Percentiles rank a stretch among this genome's conserved stretches.
Conservation (phyloP, 2,888 invertebrate genomes). For the Bhutanitis thaidina region DNA sequence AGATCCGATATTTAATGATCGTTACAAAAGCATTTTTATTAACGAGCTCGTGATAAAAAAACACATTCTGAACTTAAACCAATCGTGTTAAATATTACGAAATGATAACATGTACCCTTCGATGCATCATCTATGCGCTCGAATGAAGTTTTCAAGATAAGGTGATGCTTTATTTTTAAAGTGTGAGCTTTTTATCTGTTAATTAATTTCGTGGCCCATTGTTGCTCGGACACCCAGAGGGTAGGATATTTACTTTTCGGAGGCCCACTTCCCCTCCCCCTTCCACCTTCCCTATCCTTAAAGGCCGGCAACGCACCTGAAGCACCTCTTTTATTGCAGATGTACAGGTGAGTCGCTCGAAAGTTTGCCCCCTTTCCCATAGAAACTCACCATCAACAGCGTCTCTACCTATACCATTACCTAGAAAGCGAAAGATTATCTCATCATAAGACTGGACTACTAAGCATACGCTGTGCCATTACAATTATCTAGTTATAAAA, state of each 20-base stretch:
- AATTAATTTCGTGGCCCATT: neutral
- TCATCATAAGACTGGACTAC: too few relatives aligned
- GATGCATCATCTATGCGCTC: conserved; percentile 1
- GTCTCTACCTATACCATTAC: too few relatives aligned
- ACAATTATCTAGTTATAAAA: too few relatives aligned
- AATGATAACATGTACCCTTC: conserved; percentile 7
- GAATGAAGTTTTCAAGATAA: conserved; percentile 13
- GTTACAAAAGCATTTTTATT: conserved; percentile 1
- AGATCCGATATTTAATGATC: neutral
- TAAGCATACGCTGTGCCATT: too few relatives aligned
- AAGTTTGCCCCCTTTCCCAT: too few relatives aligned
- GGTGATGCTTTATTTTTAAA: neutral
- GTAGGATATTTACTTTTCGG: neutral
- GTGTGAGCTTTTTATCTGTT: conserved; percentile 2
- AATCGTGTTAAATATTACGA: conserved; percentile 13
- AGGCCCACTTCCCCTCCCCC: too few relatives aligned
- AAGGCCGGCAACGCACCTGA: too few relatives aligned
- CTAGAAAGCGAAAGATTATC: too few relatives aligned
- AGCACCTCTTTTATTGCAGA: too few relatives aligned
- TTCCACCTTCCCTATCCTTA: too few relatives aligned
- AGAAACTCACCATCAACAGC: too few relatives aligned
- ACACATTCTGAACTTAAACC: neutral
- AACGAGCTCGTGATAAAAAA: conserved; percentile 13
- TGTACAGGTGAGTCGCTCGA: too few relatives aligned
- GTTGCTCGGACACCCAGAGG: neutral